phyloP scores from a whole-genome alignment of 1,140 invertebrate genomes.

The Halyomorpha halys region DNA sequence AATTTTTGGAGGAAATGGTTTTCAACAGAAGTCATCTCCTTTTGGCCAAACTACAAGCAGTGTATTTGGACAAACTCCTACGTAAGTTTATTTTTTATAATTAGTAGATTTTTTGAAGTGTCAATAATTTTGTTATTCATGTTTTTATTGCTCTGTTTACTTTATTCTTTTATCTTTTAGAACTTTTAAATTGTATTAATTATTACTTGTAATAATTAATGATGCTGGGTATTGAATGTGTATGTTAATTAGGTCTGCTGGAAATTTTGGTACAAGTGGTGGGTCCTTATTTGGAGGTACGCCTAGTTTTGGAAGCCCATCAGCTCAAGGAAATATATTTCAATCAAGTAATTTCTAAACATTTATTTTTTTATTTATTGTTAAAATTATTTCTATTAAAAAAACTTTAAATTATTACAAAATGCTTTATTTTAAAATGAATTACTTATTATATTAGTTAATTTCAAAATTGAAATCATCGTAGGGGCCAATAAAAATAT shows the following conservation, averaged over 20 bases:
- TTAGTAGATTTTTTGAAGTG: neutral
- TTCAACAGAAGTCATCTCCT: constrained; percentile 4
- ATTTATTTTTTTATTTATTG: neutral
- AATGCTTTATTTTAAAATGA: no score
- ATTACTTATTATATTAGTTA: no score
- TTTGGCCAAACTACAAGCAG: constrained; percentile 19
- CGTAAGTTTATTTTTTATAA: constrained; percentile 14
- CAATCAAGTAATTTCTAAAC: constrained; percentile 9
- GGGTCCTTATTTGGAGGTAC: constrained; percentile 21
- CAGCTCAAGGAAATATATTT: constrained; percentile 19
- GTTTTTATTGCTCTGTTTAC: neutral
- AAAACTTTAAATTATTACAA: no score
- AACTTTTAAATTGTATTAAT: neutral
- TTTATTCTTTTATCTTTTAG: neutral
- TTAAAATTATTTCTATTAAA: no score
- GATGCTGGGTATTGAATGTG: no score
- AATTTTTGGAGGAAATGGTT: constrained; percentile 1
- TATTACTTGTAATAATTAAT: no score
- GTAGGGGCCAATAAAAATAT: no score
- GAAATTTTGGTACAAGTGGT: constrained; percentile 23
- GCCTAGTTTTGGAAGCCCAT: neutral
- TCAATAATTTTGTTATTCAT: neutral
- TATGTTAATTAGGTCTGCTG: constrained; percentile 11
- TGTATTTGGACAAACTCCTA: constrained; percentile 24
- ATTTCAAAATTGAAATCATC: no score